Evolutionary conservation across 2,113 vertebrate species (phyloP), one percentile per base, ranked within the genome.

Genomic region (Oryzias celebensis): DNA sequence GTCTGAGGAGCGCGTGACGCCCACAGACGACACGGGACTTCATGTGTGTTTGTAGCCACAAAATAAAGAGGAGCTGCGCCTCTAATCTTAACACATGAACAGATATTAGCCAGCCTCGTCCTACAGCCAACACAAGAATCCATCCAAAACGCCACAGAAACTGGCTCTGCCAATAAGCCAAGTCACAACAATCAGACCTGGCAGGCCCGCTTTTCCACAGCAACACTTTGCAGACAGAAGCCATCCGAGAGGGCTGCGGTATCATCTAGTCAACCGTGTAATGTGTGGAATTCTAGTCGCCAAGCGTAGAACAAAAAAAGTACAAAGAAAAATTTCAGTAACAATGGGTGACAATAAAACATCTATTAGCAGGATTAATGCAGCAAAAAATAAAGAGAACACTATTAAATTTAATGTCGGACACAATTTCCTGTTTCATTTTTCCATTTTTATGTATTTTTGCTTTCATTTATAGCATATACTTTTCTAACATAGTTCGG

Each of bases 1-100:
- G 75, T 58, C 61, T 28, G 72, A 69, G 65, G 58, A 78, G 73
- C 70, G 71, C 63, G 57, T 71, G 62, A 81, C 71, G 52, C 78
- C 83, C 51, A 73, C 73, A 73, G 66, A 82, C 78, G 66, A 31
- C 49, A 48, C 65, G 74, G n/a, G 44, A 68, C 68, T 71, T 13
- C 8, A 59, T 66, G 65, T 66, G 62, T 65, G 60, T 65, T 59
- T 55, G 15, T 43, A 22, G 56, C 57, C 49, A 23, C n/a, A 64
- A 59, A 58, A 58, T 23, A 22, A 45, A 45, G 44, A 24, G 14
- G 3, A 31, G 12, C 26, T 6, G 36, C 52, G 70, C 52, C 63
- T 5, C 58, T 53, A 62, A 57, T 72, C 53, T 50, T 47, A 15
- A 4, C 71, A 58, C 67, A 58, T 28, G 56, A 50, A 78, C 61